phyloP scores from a whole-genome alignment of 2,888 invertebrate species.

The Heteromurus nitidus region DNA sequence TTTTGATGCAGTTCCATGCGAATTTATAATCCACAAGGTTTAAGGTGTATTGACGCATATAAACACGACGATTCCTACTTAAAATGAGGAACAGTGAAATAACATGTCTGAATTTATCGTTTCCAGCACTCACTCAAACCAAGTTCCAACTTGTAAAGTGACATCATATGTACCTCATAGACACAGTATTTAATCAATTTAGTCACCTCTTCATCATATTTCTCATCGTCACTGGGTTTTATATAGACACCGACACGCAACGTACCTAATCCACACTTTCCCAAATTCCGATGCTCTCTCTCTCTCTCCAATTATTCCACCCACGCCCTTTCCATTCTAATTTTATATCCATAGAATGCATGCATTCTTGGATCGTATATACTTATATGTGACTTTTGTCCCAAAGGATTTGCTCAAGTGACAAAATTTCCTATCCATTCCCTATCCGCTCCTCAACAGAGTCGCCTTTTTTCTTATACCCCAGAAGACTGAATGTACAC shows the following conservation, averaged over 20 bases:
- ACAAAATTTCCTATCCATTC: neutral
- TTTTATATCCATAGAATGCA: neutral
- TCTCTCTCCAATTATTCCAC: slow-evolving; percentile 35
- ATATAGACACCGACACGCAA: neutral
- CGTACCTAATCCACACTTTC: neutral
- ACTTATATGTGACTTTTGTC: neutral
- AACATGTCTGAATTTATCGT: too few relatives aligned
- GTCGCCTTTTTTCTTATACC: neutral
- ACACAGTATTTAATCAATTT: neutral
- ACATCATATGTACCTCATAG: neutral
- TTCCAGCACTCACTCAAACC: too few relatives aligned
- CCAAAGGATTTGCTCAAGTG: slow-evolving; percentile 2
- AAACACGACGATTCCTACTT: too few relatives aligned
- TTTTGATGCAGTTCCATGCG: too few relatives aligned
- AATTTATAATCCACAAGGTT: too few relatives aligned
- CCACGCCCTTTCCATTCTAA: slow-evolving; percentile 3
- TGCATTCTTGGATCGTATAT: neutral
- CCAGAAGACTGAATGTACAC: neutral
- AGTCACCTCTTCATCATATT: neutral
- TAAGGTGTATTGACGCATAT: too few relatives aligned
- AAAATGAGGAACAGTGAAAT: too few relatives aligned
- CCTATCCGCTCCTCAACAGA: neutral
- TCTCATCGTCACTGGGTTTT: neutral
- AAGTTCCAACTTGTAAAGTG: too few relatives aligned
- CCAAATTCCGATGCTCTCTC: too few relatives aligned